Conservation (phyloP, 2,113 vertebrate genomes). For the Hipposideros armiger region DNA sequence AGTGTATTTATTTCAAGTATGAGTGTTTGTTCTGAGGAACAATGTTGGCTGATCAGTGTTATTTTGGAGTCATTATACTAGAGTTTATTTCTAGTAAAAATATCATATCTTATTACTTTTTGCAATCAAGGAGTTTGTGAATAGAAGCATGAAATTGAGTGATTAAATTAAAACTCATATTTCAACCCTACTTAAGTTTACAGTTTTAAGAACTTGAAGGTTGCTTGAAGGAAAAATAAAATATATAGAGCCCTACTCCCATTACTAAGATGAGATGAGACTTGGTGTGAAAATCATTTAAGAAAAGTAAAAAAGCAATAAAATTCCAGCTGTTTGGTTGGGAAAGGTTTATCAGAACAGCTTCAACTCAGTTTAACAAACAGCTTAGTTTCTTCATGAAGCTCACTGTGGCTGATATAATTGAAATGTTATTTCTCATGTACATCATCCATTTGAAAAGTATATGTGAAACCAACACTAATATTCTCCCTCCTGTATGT, state of each 20-base stretch:
- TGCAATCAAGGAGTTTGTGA: not conserved
- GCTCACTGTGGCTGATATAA: not conserved
- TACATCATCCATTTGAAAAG: slow-evolving; percentile 16
- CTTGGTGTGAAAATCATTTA: slow-evolving; percentile 43
- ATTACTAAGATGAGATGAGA: not conserved
- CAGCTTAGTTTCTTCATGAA: not conserved
- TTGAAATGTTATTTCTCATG: not conserved
- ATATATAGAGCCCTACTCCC: not conserved
- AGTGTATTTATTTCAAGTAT: not conserved
- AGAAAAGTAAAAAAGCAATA: slow-evolving; percentile 43
- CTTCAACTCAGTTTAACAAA: not conserved
- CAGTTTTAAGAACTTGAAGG: not conserved
- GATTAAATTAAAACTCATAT: not conserved
- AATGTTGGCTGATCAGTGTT: not conserved
- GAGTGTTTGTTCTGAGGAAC: not conserved
- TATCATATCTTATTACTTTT: not conserved
- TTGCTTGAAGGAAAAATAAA: slow-evolving; percentile 41
- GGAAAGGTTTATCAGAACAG: not conserved
- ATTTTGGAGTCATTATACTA: not conserved
- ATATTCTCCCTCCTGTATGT: not conserved
- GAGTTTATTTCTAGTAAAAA: not conserved
- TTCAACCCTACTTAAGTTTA: not conserved
- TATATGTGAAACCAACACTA: not conserved
- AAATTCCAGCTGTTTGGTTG: slow-evolving; percentile 56
- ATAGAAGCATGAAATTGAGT: not conserved